Evolutionary conservation across 2,888 invertebrate genomes (phyloP).

Genomic region (Zeuzera pyrina): DNA sequence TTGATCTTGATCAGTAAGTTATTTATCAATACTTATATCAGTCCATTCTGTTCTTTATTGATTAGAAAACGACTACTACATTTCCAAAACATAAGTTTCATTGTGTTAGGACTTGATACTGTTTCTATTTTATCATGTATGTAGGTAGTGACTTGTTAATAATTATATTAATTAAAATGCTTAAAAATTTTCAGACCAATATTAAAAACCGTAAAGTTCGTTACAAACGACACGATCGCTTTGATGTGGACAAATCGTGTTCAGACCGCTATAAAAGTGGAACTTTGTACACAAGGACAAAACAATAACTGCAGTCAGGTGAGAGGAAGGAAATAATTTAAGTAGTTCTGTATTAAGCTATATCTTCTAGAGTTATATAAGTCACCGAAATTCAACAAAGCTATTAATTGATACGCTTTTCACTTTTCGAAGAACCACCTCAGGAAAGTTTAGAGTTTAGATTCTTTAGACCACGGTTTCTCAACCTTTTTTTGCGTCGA

Average conservation of each 20-base stretch:
- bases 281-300: constrained; percentile 72
- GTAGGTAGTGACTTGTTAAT: no score
- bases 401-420: no score
- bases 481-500: no score
- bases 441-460: no score
- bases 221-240: constrained; percentile 77
- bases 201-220: constrained; percentile 82
- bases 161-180: not conserved
- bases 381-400: no score
- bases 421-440: not conserved
- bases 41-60: not conserved
- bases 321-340: no score
- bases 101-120: no score
- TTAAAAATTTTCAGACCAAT: constrained; percentile 59
- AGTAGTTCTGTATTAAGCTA: no score
- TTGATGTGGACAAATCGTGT: constrained; percentile 92
- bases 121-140: no score
- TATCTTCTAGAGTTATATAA: no score
- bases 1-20: constrained; percentile 44
- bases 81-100: not conserved
- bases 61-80: not conserved
- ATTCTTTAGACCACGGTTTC: no score
- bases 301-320: constrained; percentile 34
- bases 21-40: no score
- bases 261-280: constrained; percentile 78